These are phyloP conservation scores for Recurvirostra avosetta DNA, from an alignment of 2,113 vertebrate genomes.

Conservation along the genomic window DNA sequence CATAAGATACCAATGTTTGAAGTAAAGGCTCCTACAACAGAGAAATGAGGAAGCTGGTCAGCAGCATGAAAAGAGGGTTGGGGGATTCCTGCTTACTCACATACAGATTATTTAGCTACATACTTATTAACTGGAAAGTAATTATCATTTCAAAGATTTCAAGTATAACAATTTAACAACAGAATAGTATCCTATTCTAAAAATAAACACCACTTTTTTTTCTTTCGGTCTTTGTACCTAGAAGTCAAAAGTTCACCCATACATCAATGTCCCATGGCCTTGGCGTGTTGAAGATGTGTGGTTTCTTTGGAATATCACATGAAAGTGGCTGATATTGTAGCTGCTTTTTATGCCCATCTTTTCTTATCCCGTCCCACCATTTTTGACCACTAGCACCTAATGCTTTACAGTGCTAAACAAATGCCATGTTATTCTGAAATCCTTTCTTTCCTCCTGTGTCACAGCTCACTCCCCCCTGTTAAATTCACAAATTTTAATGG, in stretches of 20 bases:
- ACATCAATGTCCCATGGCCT: neutral
- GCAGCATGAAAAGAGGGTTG: neutral
- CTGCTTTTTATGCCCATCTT: neutral
- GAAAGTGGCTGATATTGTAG: neutral
- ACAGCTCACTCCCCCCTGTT: neutral
- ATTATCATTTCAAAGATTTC: neutral
- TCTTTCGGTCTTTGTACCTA: neutral
- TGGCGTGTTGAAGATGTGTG: neutral
- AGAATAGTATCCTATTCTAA: neutral
- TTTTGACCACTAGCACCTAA: neutral
- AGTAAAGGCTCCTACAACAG: slow-evolving; percentile 10
- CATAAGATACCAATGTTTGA: slow-evolving; percentile 24
- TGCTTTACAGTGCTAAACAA: neutral
- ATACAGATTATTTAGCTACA: neutral
- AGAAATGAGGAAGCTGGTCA: neutral
- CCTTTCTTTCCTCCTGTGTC: neutral
- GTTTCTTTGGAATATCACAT: neutral
- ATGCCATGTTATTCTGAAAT: neutral
- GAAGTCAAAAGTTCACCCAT: neutral
- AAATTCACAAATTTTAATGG: neutral
- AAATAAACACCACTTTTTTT: neutral
- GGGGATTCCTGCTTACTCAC: neutral
- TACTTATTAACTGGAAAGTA: neutral
- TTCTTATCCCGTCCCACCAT: neutral
- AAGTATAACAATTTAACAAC: neutral